Conservation (phyloP, 1,140 invertebrate genomes). For the Anagrus nilaparvatae region DNA sequence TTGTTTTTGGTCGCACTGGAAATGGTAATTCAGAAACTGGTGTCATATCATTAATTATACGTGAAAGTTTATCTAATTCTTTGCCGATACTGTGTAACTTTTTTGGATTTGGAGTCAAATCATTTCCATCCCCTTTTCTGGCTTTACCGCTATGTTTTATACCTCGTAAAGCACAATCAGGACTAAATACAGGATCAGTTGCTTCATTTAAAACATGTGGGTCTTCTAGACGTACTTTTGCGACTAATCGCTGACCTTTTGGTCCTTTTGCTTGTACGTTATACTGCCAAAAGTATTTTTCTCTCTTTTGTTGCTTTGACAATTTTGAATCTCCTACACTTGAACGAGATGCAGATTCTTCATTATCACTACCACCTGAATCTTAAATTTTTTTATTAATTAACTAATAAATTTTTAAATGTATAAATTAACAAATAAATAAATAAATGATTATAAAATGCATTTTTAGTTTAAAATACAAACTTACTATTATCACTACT, state of each 20-base stretch:
- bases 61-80: conserved; percentile 83
- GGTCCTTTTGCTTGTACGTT: conserved; percentile 98
- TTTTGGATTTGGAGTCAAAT: conserved; percentile 87
- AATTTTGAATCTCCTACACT: conserved; percentile 31
- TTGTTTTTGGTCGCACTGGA: conserved; percentile 76
- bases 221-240: conserved; percentile 75
- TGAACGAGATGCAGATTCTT: conserved; percentile 43
- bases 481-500: conserved; percentile 66
- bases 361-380: conserved; percentile 56
- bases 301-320: conserved; percentile 53
- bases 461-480: conserved; percentile 16
- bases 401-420: neutral
- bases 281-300: conserved; percentile 96
- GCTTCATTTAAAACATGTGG: conserved; percentile 85
- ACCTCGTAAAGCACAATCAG: conserved; percentile 76
- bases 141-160: conserved; percentile 93
- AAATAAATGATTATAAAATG: neutral
- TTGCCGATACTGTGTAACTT: conserved; percentile 85
- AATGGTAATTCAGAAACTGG: conserved; percentile 88
- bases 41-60: conserved; percentile 90
- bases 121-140: conserved; percentile 94
- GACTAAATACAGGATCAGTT: conserved; percentile 88
- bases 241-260: conserved; percentile 78
- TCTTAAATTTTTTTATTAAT: conserved; percentile 36
- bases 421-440: neutral